Evolutionary conservation across 2,888 invertebrate species (phyloP).

Genomic region (Drosophila mimetica): DNA sequence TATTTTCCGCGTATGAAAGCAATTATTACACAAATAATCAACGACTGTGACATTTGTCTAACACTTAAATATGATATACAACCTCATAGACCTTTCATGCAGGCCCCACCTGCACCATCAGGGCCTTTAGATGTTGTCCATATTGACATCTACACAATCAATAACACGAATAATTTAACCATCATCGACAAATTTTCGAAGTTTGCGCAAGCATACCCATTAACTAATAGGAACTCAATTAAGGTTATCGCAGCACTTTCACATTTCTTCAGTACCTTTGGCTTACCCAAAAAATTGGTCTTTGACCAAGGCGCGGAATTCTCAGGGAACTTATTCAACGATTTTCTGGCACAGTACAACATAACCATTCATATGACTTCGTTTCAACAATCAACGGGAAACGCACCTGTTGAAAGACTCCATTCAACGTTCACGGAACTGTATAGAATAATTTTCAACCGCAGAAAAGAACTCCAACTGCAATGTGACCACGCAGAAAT

Average conservation of each 20-base stretch:
- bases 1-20: conserved; percentile 5
- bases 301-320: conserved; percentile 6
- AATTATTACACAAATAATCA: conserved; percentile 10
- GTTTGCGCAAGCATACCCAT: background rate
- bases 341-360: background rate
- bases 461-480: background rate
- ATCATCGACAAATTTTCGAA: conserved; percentile 4
- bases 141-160: conserved; percentile 1
- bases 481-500: background rate
- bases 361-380: background rate
- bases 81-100: conserved; percentile 4
- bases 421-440: conserved; percentile 3
- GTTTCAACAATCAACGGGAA: conserved; percentile 1
- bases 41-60: conserved; percentile 8
- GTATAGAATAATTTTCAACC: background rate
- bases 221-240: conserved; percentile 2
- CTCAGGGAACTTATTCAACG: conserved; percentile 1
- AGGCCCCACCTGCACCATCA: background rate
- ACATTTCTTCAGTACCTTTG: background rate
- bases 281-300: conserved; percentile 1
- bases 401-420: background rate
- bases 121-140: conserved; percentile 1
- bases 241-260: background rate
- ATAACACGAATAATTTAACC: background rate
- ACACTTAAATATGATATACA: too few species aligned